Evolutionary conservation across 2,113 vertebrate genomes (phyloP).

Genomic region (Mohoua ochrocephala): DNA sequence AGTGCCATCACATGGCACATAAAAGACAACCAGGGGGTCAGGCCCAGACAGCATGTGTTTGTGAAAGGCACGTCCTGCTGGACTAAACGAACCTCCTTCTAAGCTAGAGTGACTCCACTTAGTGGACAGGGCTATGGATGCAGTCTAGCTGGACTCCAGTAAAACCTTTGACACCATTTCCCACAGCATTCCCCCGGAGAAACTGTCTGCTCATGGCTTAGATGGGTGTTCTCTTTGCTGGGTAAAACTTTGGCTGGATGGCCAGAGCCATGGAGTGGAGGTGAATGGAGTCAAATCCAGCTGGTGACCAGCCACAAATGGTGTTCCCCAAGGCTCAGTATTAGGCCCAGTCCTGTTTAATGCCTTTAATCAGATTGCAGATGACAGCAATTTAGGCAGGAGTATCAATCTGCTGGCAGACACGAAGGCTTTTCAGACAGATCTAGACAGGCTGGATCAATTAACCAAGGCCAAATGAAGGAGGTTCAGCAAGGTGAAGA

Average conservation of each 20-base stretch:
- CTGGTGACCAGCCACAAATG: neutral
- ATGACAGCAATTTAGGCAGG: neutral
- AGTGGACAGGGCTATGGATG: neutral
- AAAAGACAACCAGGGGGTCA: neutral
- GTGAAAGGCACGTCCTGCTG: neutral
- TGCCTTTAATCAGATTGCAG: neutral
- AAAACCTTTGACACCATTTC: neutral
- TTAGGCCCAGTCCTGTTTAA: neutral
- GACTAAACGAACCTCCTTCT: neutral
- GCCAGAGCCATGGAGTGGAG: neutral
- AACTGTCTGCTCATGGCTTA: neutral
- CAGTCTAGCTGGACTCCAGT: neutral
- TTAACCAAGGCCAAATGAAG: neutral
- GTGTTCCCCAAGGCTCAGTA: neutral
- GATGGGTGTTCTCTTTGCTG: neutral
- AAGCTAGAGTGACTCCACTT: neutral
- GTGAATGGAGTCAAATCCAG: neutral
- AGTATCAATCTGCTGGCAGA: neutral
- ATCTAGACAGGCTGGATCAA: neutral
- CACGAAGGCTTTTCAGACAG: neutral
- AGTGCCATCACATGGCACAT: neutral
- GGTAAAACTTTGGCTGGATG: neutral
- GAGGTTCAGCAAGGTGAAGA: neutral
- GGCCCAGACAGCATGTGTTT: neutral
- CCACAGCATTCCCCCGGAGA: neutral